Base-by-base conservation (phyloP, 2,113 vertebrate genomes). In the Pomatorhinus ruficollis region DNA sequence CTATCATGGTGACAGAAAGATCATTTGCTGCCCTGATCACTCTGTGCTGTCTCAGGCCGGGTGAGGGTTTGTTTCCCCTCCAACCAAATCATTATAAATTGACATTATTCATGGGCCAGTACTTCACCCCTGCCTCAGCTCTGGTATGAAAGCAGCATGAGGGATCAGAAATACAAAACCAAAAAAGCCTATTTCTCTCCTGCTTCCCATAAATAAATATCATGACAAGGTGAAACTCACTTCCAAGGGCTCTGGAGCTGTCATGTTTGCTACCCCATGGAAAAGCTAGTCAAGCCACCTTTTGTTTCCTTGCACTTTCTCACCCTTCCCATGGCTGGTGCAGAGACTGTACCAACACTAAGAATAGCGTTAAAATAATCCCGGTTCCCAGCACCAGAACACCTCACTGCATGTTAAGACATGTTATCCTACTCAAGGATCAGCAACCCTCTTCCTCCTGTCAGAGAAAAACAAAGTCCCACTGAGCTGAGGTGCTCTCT, bases 381-480 rank as follows among this genome's bases (percentile, higher is more conserved):
- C 37, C 79, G 52, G 52, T 12, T 77, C 59, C 59, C 54, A 84
- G 66, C 71, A 88, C 19, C 16, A 56, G n/a, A 80, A 59, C 1
- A 3, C 56, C 79, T 66, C 44, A 11, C 2, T 68, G 57, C 64
- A 81, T 61, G 42, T 60, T 68, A 69, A 96, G 61, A 57, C 25
- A 53, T 45, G 37, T 12, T 20, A 5, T 23, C 57, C 85, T 60
- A 22, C 75, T 74, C 9, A 4, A 83, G 76, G 53, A 45, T 70
- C 61, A 75, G 92, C 88, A 94, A 33, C 91, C 92, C 88, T 97
- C 92, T 87, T 94, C 69, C 84, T 95, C 94, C 89, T 65, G 5
- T 24, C 68, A 94, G 6, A 21, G 61, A 70, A 52, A 78, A 87
- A 65, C 45, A 33, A 66, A 82, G 82, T 30, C 35, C 15, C 70